Percentiles rank a stretch among this genome's conserved stretches.
These are phyloP conservation scores for Tipula confusa DNA, from an alignment of 2,888 invertebrate species.

Conservation along the genomic window DNA sequence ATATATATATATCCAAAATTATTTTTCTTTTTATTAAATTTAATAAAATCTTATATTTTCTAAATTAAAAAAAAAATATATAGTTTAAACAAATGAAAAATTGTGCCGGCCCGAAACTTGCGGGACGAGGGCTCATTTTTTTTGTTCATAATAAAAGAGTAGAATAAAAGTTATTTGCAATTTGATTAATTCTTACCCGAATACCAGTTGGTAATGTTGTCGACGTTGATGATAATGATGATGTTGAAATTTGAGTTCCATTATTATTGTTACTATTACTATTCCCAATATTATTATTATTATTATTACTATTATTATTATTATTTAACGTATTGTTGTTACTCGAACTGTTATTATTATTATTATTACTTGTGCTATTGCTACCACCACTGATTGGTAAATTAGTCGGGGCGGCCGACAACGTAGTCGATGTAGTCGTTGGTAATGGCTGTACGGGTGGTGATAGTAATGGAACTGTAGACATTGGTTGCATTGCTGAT, in stretches of 20 bases:
- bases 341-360: background rate
- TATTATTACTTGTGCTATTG: background rate
- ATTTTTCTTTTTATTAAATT: background rate
- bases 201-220: conserved; percentile 21
- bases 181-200: conserved; percentile 27
- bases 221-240: background rate
- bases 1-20: too few species aligned
- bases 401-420: background rate
- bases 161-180: conserved; percentile 25
- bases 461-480: background rate
- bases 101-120: background rate
- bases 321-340: background rate
- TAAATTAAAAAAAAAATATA: background rate
- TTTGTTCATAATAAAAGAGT: background rate
- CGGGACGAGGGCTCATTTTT: background rate
- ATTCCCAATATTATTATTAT: background rate
- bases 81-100: background rate
- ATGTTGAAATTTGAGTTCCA: background rate
- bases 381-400: background rate
- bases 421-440: background rate
- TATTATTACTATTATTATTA: background rate
- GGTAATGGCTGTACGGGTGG: background rate
- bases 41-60: background rate
- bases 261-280: conserved; percentile 1
- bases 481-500: background rate